Evolutionary conservation across 2,113 vertebrate genomes (phyloP), one percentile per base, ranked within the genome.

Genomic region (Nannobrachium achirus): DNA sequence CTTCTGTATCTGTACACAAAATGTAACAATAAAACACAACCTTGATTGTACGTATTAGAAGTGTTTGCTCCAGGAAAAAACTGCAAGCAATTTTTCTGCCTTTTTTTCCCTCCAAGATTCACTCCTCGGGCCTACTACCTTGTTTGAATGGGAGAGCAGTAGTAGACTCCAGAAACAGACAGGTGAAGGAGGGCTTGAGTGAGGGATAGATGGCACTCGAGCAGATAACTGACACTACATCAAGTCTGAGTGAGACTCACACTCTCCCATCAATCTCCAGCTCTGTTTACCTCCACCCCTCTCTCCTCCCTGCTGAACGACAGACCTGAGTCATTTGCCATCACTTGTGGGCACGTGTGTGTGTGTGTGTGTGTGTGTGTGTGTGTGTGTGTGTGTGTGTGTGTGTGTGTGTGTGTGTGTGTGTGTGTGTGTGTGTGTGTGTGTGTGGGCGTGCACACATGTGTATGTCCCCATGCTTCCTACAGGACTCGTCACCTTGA

Each of bases 261-360:
- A 4, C 61, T 38, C 59, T 39, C 50, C 76, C 76, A 89, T 88
- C 74, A 82, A 81, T 88, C 89, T 79, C 61, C 63, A 60, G 58
- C 51, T 63, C 78, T 71, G 45, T 75, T 71, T 83, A n/a, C 56
- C 33, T 1, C 75, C 75, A 77, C 74, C 57, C 19, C 73, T 71
- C 78, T 78, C 53, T 76, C 60, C 76, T 80, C 88, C 84, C 86
- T 56, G 85, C 86, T 78, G 84, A 66, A 82, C 65, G 75, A 79
- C 80, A 82, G 67, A 86, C 79, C 76, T 15, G 64, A 80, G 75
- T 88, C 86, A 84, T 88, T 86, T 89, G 83, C 83, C 71, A 79
- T 41, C 62, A 64, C 75, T 41, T 44, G n/a, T 49, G 61, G n/a
- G 57, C 39, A n/a, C 4, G 63, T 55, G 51, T 15, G 49, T 53